Base-by-base conservation (phyloP, 2,113 vertebrate genomes). In the Bettongia penicillata region DNA sequence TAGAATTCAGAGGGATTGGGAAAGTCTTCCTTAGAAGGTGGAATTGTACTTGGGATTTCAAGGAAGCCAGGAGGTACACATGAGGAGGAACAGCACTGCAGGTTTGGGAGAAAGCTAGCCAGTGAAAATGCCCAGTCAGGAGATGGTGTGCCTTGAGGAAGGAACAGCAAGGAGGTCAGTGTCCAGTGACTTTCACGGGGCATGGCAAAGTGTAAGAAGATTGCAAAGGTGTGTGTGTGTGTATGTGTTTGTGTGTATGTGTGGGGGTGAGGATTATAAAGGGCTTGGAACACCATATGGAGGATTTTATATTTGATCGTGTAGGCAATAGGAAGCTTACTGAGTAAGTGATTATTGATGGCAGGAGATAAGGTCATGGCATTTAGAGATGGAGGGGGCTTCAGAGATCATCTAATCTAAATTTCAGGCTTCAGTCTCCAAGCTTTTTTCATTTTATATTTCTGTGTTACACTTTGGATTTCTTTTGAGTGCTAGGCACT, bases 321-420 rank as follows among this genome's bases (percentile, higher is more conserved):
- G n/a, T 77, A n/a, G 37, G 19, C 43, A 84, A 84, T 84, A 43
- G 89, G 31, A 68, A 37, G 16, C 92, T 37, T 1, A 61, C 96
- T 91, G 91, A 93, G 50, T 53, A 22, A 53, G 3, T 57, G 19
- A 23, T 96, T 84, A 94, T 95, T 92, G 93, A 19, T 95, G 90
- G 89, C 89, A 91, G 93, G 77, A 95, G 49, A 94, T 92, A 95
- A n/a, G 50, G 19, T 53, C 25, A 84, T 94, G 90, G 53, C 24
- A 93, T 0, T 55, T 61, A 43, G 68, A 84, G 1, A 6, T 43
- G 16, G 43, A 84, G 8, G 19, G n/a, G 6, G 19, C 2, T 84
- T 43, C 6, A 84, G n/a, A 84, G 6, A 84, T 84, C 68, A 84
- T 84, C 2, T 43, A 43, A 14, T 84, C 68, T 50, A 52, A 93